Evolutionary conservation across 2,888 invertebrate species (phyloP), one percentile per base, ranked within the genome.

Genomic region (Agrotis segetum): DNA sequence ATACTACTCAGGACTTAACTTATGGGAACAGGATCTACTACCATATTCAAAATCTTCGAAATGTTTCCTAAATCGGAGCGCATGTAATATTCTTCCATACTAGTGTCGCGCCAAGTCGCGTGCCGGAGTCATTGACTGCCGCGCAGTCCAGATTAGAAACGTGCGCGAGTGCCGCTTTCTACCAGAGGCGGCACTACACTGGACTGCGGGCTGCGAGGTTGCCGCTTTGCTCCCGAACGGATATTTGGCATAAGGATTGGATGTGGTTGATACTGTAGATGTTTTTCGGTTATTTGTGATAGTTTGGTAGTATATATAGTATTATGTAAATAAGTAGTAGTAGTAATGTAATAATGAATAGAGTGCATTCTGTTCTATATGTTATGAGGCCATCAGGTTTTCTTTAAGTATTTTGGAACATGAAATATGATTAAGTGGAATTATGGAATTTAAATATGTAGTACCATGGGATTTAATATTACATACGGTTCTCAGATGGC

Each of bases 81-180:
- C 79, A 67, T 58, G 55, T 56, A 61, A 63, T 67, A 60, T 59
- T 81, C 83, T 72, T 79, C 47, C 73, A 62, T 85, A 67, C 68
- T 60, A 65, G 68, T 77, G 81, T 78, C 87, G 88, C 85, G 86
- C 88, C 83, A 79, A 72, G 56, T 77, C 86, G 88, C 85, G 85
- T 88, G 84, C 78, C 90, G 93, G 94, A 95, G 95, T 95, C 95
- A 95, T 91, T 95, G 95, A 95, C 95, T 95, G 95, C 81, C 88
- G 56, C n/a, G 19, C 88, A 85, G 85, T 92, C 91, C 91, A 95
- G 95, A 95, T 95, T 95, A 95, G 95, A 95, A 95, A 95, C 95
- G 93, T 93, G 91, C 85, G 93, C 94, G 95, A 94, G 93, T 92
- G 91, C 85, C 90, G 94, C 95, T 95, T 95, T 95, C 95, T 95